These are phyloP conservation scores for Euura lappo DNA, from an alignment of 1,140 invertebrate species.

Conservation along the genomic window DNA sequence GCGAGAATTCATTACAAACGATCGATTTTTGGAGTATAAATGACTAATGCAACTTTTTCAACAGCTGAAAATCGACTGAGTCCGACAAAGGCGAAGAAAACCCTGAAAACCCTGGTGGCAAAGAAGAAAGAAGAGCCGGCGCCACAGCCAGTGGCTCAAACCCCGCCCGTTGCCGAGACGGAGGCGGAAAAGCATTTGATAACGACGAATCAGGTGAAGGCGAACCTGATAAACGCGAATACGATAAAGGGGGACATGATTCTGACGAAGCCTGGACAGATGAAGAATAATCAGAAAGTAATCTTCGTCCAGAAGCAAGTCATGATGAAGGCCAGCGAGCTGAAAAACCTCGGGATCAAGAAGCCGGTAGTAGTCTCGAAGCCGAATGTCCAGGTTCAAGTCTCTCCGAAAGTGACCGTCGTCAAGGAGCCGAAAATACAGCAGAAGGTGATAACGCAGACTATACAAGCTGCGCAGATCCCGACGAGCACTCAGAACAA, in stretches of 20 bases:
- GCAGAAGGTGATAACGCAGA: conserved; percentile 25
- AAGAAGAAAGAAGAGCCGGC: conserved; percentile 50
- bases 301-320: conserved; percentile 54
- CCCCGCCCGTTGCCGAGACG: conserved; percentile 20
- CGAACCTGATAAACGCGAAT: conserved; percentile 55
- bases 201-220: conserved; percentile 56
- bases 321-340: conserved; percentile 47
- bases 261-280: conserved; percentile 52
- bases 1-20: too few species aligned
- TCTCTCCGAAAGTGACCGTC: conserved; percentile 35
- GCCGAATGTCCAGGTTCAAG: conserved; percentile 39
- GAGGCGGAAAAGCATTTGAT: conserved; percentile 44
- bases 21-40: too few species aligned
- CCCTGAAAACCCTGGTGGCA: conserved; percentile 37
- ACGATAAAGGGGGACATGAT: conserved; percentile 58
- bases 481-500: conserved; percentile 14
- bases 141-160: conserved; percentile 9
- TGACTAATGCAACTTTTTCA: not conserved
- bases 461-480: conserved; percentile 13
- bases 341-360: conserved; percentile 41
- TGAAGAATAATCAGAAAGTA: conserved; percentile 47
- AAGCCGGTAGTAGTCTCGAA: conserved; percentile 44
- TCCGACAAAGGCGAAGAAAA: conserved; percentile 34
- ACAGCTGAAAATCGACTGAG: not conserved
- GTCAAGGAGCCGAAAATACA: conserved; percentile 45